Percentiles rank a stretch among this genome's conserved stretches.
phyloP scores from a whole-genome alignment of 2,113 vertebrate genomes.

The Hydrochoerus hydrochaeris region DNA sequence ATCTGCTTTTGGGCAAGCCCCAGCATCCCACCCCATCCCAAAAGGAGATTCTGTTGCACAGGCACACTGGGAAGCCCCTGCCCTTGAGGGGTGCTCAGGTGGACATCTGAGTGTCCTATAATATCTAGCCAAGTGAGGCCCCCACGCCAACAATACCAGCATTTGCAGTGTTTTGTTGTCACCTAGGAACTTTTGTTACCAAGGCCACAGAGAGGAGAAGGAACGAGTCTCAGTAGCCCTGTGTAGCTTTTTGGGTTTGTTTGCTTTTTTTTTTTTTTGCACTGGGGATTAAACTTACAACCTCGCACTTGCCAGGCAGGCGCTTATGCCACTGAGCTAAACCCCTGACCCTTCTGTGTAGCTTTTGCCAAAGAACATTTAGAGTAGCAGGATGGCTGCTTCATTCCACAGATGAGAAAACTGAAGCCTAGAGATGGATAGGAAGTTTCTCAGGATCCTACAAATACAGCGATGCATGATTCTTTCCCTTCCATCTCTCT shows the following conservation, averaged over 20 bases:
- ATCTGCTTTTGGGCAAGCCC: not conserved
- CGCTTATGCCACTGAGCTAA: too few relatives aligned
- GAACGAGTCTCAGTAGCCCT: not conserved
- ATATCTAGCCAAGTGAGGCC: not conserved
- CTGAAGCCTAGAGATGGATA: not conserved
- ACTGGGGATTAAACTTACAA: too few relatives aligned
- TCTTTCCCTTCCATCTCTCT: not conserved
- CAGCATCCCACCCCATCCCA: too few relatives aligned
- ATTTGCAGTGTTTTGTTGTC: not conserved
- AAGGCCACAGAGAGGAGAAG: rapidly evolving
- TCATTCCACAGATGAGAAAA: not conserved
- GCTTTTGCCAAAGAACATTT: not conserved
- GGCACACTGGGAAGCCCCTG: not conserved
- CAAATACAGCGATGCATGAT: too few relatives aligned
- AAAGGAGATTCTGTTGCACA: not conserved
- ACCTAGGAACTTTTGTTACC: not conserved
- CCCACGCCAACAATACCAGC: not conserved
- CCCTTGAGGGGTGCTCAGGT: too few relatives aligned
- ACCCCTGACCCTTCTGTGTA: too few relatives aligned
- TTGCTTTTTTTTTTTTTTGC: too few relatives aligned
- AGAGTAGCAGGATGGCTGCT: not conserved
- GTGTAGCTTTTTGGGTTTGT: not conserved
- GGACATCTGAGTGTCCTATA: not conserved
- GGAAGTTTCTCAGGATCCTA: not conserved
- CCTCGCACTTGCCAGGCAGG: too few relatives aligned